Evolutionary conservation across 2,888 invertebrate genomes (phyloP).

Genomic region (Metacarcinus magister): DNA sequence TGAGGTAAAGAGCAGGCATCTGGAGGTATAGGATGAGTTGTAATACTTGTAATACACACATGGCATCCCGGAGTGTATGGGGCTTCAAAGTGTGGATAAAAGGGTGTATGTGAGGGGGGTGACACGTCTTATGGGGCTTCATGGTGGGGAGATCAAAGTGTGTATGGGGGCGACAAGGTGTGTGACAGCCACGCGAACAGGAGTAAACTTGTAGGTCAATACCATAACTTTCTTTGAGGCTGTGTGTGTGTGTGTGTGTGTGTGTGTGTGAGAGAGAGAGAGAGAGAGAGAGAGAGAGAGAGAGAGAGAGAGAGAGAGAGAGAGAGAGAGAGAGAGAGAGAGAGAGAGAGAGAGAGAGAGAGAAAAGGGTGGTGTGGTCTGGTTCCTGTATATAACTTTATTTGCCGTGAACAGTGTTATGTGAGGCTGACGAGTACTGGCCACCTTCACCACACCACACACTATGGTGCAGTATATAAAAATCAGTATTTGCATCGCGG

Average conservation of each 20-base stretch:
- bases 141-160: not conserved
- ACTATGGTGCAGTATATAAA: not conserved
- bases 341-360: slow-evolving; percentile 59
- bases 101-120: not conserved
- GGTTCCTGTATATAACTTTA: not conserved
- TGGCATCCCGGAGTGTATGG: not conserved
- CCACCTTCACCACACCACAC: not conserved
- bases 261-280: not conserved
- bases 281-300: slow-evolving; percentile 57
- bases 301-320: slow-evolving; percentile 63
- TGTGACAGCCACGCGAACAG: not conserved
- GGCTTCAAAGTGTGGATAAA: not conserved
- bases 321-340: slow-evolving; percentile 58
- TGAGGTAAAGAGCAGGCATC: not conserved
- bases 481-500: not conserved
- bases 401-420: not conserved
- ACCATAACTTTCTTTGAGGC: not conserved
- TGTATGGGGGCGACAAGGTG: not conserved
- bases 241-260: no score
- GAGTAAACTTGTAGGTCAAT: not conserved
- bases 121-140: not conserved
- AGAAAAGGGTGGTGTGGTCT: not conserved
- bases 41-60: not conserved
- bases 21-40: not conserved
- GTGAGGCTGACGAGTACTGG: not conserved